phyloP scores from a whole-genome alignment of 2,888 invertebrate species.

The Drosophila paucipuncta region DNA sequence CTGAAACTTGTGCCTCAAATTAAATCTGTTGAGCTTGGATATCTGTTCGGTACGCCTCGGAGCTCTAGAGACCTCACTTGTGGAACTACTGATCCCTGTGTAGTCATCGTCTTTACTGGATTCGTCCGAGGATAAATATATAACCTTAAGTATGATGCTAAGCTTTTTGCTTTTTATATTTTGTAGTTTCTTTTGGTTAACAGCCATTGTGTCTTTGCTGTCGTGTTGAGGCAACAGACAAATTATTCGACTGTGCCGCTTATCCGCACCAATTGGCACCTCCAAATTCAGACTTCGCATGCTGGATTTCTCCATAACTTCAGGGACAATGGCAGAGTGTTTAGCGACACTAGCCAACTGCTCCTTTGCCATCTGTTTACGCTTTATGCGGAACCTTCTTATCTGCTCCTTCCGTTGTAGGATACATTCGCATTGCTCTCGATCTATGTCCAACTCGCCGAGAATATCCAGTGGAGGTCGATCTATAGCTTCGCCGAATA shows the following conservation, averaged over 20 bases:
- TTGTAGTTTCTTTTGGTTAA: not conserved
- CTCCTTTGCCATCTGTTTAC: not conserved
- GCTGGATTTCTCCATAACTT: not conserved
- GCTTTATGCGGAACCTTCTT: not conserved
- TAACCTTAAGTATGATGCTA: too few species aligned
- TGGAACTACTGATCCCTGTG: not conserved
- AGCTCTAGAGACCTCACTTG: not conserved
- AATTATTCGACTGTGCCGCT: not conserved
- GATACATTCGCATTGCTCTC: not conserved
- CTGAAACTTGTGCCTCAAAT: too few species aligned
- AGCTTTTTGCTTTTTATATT: not conserved
- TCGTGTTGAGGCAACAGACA: not conserved
- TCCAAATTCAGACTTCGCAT: not conserved
- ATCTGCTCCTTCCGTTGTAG: not conserved
- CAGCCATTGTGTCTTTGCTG: not conserved
- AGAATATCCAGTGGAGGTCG: not conserved
- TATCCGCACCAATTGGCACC: not conserved
- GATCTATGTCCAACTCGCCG: not conserved
- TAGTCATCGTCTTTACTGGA: not conserved
- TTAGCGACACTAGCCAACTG: not conserved
- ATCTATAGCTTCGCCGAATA: not conserved
- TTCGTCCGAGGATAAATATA: not conserved
- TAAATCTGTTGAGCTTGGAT: too few species aligned
- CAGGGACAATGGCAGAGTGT: not conserved
- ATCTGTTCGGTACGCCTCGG: not conserved